Percentiles rank a stretch among this genome's conserved stretches.
These are phyloP conservation scores for Lithophane socia DNA, from an alignment of 2,888 invertebrate species.

Conservation along the genomic window DNA sequence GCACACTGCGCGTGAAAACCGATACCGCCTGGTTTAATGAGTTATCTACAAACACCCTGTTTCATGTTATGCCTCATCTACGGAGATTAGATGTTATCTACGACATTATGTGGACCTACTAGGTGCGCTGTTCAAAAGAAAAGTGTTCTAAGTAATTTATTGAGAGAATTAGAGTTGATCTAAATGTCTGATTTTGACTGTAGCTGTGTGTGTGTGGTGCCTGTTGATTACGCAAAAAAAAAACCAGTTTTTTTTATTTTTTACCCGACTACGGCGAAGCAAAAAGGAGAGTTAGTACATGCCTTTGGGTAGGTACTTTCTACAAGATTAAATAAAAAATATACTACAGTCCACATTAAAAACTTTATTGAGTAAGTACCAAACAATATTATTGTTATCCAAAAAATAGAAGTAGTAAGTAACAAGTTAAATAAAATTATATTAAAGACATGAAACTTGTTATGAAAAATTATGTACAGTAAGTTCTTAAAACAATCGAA, in stretches of 20 bases:
- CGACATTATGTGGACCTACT: slow-evolving; percentile 13
- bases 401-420: slow-evolving; percentile 42
- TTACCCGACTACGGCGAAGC: too few species aligned
- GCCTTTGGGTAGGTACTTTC: slow-evolving; percentile 2
- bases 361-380: slow-evolving; percentile 72
- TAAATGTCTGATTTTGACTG: slow-evolving; percentile 12
- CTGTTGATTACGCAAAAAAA: not conserved
- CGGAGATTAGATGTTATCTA: slow-evolving; percentile 28
- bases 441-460: slow-evolving; percentile 53
- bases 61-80: slow-evolving; percentile 49
- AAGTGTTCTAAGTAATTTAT: slow-evolving; percentile 20
- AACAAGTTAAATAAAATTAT: slow-evolving; percentile 49
- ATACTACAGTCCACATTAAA: slow-evolving; percentile 68
- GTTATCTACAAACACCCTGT: slow-evolving; percentile 31
- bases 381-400: slow-evolving; percentile 63
- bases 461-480: slow-evolving; percentile 69
- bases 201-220: not conserved
- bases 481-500: slow-evolving; percentile 51
- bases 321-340: slow-evolving; percentile 79
- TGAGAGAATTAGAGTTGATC: slow-evolving; percentile 20
- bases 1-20: slow-evolving; percentile 78
- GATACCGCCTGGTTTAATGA: slow-evolving; percentile 72
- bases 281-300: not conserved
- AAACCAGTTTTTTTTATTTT: too few species aligned
- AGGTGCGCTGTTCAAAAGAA: slow-evolving; percentile 11